Evolutionary conservation across 2,888 invertebrate species (phyloP).

Genomic region (Anthrax anthrax): DNA sequence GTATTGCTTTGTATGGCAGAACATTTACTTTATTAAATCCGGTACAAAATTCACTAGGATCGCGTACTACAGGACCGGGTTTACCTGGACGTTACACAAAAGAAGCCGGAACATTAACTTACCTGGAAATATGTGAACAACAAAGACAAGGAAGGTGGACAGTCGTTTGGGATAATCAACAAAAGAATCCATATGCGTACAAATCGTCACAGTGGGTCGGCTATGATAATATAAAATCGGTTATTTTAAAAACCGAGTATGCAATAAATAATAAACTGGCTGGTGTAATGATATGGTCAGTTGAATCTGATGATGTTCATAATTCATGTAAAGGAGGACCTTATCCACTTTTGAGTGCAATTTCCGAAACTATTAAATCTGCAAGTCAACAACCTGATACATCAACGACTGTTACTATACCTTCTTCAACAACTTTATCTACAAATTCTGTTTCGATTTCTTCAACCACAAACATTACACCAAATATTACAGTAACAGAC

Average conservation of each 20-base stretch:
- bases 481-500: no score
- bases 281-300: constrained; percentile 46
- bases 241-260: constrained; percentile 26
- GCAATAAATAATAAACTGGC: constrained; percentile 32
- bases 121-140: constrained; percentile 32
- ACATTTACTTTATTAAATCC: constrained; percentile 31
- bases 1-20: constrained; percentile 33
- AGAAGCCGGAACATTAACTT: constrained; percentile 38
- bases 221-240: constrained; percentile 29
- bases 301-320: constrained; percentile 44
- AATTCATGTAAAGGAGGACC: constrained; percentile 35
- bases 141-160: constrained; percentile 21
- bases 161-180: constrained; percentile 20
- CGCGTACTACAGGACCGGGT: constrained; percentile 33
- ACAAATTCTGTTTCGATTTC: no score
- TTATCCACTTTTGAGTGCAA: constrained; percentile 36
- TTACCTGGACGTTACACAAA: constrained; percentile 36
- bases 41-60: constrained; percentile 31
- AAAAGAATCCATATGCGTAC: constrained; percentile 28
- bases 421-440: no score
- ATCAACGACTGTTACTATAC: no score
- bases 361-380: no score
- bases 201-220: constrained; percentile 32
- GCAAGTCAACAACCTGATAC: no score
- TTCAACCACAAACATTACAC: no score